Evolutionary conservation across 2,888 invertebrate species (phyloP), one percentile per base, ranked within the genome.

Genomic region (Leptopilina myrica): DNA sequence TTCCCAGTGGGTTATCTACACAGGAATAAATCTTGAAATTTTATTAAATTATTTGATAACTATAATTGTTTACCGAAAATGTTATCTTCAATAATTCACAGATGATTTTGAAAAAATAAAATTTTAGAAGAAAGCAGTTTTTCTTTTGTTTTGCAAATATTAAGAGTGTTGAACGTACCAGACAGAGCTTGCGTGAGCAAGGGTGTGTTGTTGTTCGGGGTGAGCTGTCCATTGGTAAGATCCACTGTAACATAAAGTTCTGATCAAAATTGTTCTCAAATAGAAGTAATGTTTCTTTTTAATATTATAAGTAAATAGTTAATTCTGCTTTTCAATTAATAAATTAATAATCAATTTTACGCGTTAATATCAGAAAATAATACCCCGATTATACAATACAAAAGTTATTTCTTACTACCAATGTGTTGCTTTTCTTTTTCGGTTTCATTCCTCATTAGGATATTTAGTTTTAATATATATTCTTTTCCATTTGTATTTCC

Each of bases 181-280:
- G 97, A 97, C 93, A 97, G 95, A 92, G 97, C 97, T 94, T 97
- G 97, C 93, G 97, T 97, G 94, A 97, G 95, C 93, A 98, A 95
- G 92, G 97, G 97, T 92, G 97, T 97, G 94, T 97, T 97, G 95
- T 97, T 97, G 95, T 97, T 97, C 93, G 97, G 97, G 92, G 97
- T 97, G 93, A 97, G 95, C 94, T 97, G 97, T 93, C 97, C 97
- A 93, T 97, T 97, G 94, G 97, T 96, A 94, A 97, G 95, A 95
- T 97, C 97, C 95, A 97, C 97, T 97, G 95, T 93, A 95, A 95
- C 93, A 94, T 93, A 94, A 93, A 94, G 93, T 88, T 93, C 92
- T 92, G 92, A 93, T 94, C 93, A 94, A 93, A 93, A 93, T 92
- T 93, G 92, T 92, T 91, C 92, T 92, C 91, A 91, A 89, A 89